Base-by-base conservation (phyloP, 2,113 vertebrate genomes). In the Scomber colias region DNA sequence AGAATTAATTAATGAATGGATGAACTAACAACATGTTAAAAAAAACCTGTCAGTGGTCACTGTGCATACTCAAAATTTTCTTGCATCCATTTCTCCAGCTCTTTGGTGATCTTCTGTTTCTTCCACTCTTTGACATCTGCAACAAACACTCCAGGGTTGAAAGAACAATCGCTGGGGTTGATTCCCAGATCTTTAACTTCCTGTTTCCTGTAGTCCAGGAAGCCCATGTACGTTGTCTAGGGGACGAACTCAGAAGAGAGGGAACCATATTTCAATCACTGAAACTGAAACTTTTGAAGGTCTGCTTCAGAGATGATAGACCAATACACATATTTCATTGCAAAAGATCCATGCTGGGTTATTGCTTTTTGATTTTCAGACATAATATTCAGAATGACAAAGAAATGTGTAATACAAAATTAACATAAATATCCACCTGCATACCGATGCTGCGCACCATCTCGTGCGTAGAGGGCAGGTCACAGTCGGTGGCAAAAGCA, bases 191-290 rank as follows among this genome's bases (percentile, higher is more conserved):
- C 96, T 86, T 95, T 94, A 13, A 99, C 93, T 0, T 94, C 90
- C 93, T 97, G 93, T 83, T 97, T 98, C 81, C 97, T 95, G 75
- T 98, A 99, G 94, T 99, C 98, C 91, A 99, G 93, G 78, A 96
- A 99, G 72, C 98, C 98, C 98, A 99, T 99, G 71, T 98, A 99
- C 0, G 97, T 98, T 13, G 97, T 99, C 98, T 99, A 77, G 21
- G 56, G 74, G 69, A 83, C 0, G 0, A 65, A 59, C 46, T 80
- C 75, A 87, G 56, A 83, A 12, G 31, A 63, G 14, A 83, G 50
- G 2, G 61, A 0, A 71, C 17, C 14, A 40, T 0, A 61, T 70
- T 82, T 78, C 44, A 78, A 66, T 9, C 35, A 40, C 8, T 16
- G 35, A 21, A 54, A 54, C 5, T 1, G 10, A 66, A 9, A 40